A percentile compares a stretch with the other conserved stretches of the same genome.
These are phyloP conservation scores for Lanistes nyassanus DNA, from an alignment of 1,140 invertebrate genomes.

Conservation along the genomic window DNA sequence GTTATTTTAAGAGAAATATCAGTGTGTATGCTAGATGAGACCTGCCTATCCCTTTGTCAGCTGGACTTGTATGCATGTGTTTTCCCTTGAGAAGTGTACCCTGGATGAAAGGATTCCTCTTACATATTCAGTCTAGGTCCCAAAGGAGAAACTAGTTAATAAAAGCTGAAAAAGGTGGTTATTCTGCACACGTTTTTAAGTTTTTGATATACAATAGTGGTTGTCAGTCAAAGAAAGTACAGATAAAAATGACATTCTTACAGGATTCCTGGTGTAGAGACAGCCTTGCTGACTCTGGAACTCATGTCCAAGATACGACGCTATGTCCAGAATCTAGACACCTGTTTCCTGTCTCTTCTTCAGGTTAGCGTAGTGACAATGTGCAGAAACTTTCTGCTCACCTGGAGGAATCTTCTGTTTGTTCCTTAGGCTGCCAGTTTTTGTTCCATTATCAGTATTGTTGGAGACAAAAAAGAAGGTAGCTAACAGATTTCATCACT, in stretches of 20 bases:
- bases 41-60: too few relatives aligned
- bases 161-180: neutral
- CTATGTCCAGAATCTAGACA: slow-evolving; percentile 37
- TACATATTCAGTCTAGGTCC: too few relatives aligned
- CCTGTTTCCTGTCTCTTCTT: slow-evolving; percentile 35
- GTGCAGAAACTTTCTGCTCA: too few relatives aligned
- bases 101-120: too few relatives aligned
- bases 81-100: too few relatives aligned
- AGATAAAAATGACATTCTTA: slow-evolving; percentile 17
- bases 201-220: neutral
- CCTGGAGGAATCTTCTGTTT: too few relatives aligned
- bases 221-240: neutral
- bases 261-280: slow-evolving; percentile 52
- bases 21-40: too few relatives aligned
- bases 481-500: neutral
- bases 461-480: neutral
- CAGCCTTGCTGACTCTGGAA: slow-evolving; percentile 48
- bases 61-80: too few relatives aligned
- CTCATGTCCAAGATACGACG: slow-evolving; percentile 47
- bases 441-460: neutral
- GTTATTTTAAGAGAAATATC: too few relatives aligned
- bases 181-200: neutral
- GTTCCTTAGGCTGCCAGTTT: too few relatives aligned
- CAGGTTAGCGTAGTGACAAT: slow-evolving; percentile 37
- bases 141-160: too few relatives aligned